Percentiles rank a stretch among this genome's conserved stretches.
Conservation (phyloP, 2,113 vertebrate genomes). For the Isichthys henryi region DNA sequence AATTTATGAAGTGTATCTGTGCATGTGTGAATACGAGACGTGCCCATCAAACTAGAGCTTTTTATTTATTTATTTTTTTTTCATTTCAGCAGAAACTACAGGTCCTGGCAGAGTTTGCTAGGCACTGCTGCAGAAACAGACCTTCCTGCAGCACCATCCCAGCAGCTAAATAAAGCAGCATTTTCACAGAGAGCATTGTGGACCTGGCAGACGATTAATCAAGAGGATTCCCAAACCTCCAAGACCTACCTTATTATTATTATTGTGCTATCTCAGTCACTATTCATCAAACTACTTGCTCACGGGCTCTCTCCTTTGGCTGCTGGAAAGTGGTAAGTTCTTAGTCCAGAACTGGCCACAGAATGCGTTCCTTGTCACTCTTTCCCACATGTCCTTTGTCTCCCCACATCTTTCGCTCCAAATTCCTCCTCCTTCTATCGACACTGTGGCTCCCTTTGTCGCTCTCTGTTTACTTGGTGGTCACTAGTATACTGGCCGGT, state of each 20-base stretch:
- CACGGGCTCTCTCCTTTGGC: not conserved
- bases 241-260: not conserved
- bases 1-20: not conserved
- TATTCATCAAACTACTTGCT: not conserved
- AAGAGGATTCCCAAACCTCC: not conserved
- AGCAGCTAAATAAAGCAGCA: not conserved
- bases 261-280: not conserved
- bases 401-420: not conserved
- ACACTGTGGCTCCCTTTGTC: not conserved
- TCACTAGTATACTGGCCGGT: not conserved
- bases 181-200: not conserved
- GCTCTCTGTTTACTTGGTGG: not conserved
- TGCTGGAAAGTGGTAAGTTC: not conserved
- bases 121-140: not conserved
- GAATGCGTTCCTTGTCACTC: not conserved
- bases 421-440: not conserved
- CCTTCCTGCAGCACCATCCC: not conserved
- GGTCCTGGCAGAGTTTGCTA: not conserved
- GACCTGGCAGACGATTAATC: not conserved
- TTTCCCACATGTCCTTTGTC: slow-evolving; percentile 9
- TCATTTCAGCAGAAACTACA: not conserved
- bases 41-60: not conserved
- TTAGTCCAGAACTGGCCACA: not conserved
- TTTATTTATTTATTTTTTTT: not conserved
- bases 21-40: not conserved